These are phyloP conservation scores for Melanotaenia maccullochi DNA, from an alignment of 2,797 vertebrate genomes.

Conservation along the genomic window DNA sequence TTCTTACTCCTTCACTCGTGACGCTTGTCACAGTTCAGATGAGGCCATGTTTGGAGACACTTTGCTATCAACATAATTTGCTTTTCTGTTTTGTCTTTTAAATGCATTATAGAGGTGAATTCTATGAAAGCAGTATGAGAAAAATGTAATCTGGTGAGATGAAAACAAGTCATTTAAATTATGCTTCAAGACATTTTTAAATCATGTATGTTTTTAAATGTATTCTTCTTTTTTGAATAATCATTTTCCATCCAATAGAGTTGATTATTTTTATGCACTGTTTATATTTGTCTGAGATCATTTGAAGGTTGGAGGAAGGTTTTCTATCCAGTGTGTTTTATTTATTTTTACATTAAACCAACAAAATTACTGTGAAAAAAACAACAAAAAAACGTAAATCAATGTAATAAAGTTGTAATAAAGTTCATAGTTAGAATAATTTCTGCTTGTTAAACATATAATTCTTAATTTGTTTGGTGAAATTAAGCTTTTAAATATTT, in stretches of 20 bases:
- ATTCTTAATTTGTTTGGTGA: not conserved
- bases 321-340: not conserved
- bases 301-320: not conserved
- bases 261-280: not conserved
- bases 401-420: not conserved
- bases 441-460: not conserved
- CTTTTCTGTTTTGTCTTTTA: conserved; percentile 17
- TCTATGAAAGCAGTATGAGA: not conserved
- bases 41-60: not conserved
- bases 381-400: not conserved
- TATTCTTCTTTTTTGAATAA: not conserved
- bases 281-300: not conserved
- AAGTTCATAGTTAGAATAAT: not conserved
- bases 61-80: not conserved
- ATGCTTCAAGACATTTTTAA: not conserved
- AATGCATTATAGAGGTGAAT: not conserved
- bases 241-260: not conserved
- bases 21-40: not conserved
- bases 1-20: not conserved
- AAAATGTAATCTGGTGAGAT: not conserved
- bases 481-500: not conserved
- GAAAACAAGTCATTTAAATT: not conserved
- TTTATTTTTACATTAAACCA: not conserved
- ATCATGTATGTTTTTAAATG: not conserved
- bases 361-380: not conserved